phyloP scores from a whole-genome alignment of 1,140 invertebrate species.

The Oreohelix idahoensis region DNA sequence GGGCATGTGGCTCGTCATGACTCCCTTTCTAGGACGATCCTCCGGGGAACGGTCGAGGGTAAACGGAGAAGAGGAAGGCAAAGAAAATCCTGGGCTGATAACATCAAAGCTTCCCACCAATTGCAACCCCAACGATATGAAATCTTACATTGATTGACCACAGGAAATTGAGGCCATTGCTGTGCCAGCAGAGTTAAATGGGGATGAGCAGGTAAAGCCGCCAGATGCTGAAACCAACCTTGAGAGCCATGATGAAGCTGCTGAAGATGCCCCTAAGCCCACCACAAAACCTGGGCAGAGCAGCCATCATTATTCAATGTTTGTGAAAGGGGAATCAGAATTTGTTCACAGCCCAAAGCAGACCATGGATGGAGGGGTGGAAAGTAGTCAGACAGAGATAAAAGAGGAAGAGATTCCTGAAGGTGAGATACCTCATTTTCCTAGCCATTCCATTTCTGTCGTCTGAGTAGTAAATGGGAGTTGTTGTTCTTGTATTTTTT shows the following conservation, averaged over 20 bases:
- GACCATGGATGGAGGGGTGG: no score
- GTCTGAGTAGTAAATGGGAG: no score
- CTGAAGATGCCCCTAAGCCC: background rate
- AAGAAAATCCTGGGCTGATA: no score
- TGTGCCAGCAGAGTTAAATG: background rate
- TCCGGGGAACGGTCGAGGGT: no score
- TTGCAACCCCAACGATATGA: no score
- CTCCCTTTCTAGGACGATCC: no score
- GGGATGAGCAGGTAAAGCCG: background rate
- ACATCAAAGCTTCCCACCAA: no score
- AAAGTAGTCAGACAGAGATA: conserved; percentile 25
- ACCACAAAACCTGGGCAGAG: background rate
- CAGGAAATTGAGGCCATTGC: conserved; percentile 38
- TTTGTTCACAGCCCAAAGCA: conserved; percentile 45
- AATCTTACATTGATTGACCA: no score
- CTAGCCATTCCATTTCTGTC: no score
- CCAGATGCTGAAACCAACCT: background rate
- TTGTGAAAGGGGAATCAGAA: conserved; percentile 65
- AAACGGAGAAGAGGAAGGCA: no score
- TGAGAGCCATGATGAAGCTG: background rate
- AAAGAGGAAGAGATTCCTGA: conserved; percentile 53
- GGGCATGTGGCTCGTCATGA: no score
- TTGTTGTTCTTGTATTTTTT: no score
- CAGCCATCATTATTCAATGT: conserved; percentile 57
- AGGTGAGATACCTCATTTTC: conserved; percentile 42